These are phyloP conservation scores for Cistogaster globosa DNA, from an alignment of 2,888 invertebrate species.

Conservation along the genomic window DNA sequence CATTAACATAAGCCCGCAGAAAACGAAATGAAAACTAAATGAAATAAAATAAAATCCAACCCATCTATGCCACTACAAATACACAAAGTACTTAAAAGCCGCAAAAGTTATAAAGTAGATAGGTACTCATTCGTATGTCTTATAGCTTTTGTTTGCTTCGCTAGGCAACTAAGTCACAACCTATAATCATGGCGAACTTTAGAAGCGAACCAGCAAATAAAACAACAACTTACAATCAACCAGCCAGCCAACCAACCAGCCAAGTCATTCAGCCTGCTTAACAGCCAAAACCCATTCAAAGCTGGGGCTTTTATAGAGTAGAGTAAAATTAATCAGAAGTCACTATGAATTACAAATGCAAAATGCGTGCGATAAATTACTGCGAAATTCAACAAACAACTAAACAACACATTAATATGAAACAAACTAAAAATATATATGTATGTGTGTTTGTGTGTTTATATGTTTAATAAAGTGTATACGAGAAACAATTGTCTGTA, in stretches of 20 bases:
- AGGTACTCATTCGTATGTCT: conserved; percentile 17
- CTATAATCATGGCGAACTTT: conserved; percentile 28
- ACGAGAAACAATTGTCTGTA: conserved; percentile 21
- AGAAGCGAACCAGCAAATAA: conserved; percentile 16
- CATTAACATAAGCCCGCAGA: conserved; percentile 61
- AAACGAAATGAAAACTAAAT: conserved; percentile 25
- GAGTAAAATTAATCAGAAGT: conserved; percentile 79
- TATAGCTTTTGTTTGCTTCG: conserved; percentile 48
- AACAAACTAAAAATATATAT: no score
- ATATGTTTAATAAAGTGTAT: not conserved
- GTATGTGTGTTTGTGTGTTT: not conserved
- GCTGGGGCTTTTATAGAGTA: conserved; percentile 36
- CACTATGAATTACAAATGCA: conserved; percentile 79
- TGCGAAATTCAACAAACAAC: conserved; percentile 74
- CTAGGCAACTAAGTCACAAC: conserved; percentile 46
- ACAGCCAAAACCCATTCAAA: conserved; percentile 41
- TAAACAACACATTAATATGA: conserved; percentile 31
- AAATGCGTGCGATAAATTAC: conserved; percentile 82
- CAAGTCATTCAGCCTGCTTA: conserved; percentile 43
- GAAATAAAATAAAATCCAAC: conserved; percentile 43
- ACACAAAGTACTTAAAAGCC: conserved; percentile 54
- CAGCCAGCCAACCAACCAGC: conserved; percentile 11
- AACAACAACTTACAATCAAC: conserved; percentile 20
- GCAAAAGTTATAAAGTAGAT: conserved; percentile 42
- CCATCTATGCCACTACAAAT: conserved; percentile 11